A percentile compares a stretch with the other conserved stretches of the same genome.
phyloP scores from a whole-genome alignment of 2,888 invertebrate genomes.

The Zygogramma bicolorata region DNA sequence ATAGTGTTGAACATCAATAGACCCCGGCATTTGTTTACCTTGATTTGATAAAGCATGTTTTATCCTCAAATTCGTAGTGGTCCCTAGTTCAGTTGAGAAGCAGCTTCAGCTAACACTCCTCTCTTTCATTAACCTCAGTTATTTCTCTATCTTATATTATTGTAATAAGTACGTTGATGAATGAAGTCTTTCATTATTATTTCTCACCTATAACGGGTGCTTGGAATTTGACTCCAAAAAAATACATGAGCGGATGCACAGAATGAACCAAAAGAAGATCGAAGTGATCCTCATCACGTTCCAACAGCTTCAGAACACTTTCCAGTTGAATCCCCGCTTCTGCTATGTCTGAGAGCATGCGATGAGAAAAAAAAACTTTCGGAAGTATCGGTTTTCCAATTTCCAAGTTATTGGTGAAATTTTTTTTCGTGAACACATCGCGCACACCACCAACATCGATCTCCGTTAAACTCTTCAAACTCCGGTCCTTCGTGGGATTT shows the following conservation, averaged over 20 bases:
- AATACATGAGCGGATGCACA: not conserved
- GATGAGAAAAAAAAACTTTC: not conserved
- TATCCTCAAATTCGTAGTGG: no score
- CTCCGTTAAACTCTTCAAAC: conserved; percentile 62
- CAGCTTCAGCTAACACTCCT: no score
- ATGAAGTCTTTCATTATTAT: no score
- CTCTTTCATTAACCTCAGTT: no score
- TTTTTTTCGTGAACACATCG: conserved; percentile 35
- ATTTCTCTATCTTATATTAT: no score
- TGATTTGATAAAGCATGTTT: no score
- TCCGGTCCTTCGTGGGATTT: conserved; percentile 62
- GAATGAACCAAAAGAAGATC: not conserved
- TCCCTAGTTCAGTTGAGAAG: no score
- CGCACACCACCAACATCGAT: conserved; percentile 63
- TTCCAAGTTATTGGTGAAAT: not conserved
- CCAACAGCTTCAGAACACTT: not conserved
- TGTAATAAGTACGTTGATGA: no score
- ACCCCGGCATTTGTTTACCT: no score
- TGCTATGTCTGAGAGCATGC: not conserved
- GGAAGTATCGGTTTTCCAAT: not conserved
- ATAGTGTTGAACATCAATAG: no score
- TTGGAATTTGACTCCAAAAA: not conserved
- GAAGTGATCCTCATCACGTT: not conserved
- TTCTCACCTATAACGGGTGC: conserved; percentile 59
- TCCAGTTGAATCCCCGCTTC: not conserved